These are phyloP conservation scores for Hippocampus barbouri DNA, from an alignment of 2,113 vertebrate genomes.

Conservation along the genomic window DNA sequence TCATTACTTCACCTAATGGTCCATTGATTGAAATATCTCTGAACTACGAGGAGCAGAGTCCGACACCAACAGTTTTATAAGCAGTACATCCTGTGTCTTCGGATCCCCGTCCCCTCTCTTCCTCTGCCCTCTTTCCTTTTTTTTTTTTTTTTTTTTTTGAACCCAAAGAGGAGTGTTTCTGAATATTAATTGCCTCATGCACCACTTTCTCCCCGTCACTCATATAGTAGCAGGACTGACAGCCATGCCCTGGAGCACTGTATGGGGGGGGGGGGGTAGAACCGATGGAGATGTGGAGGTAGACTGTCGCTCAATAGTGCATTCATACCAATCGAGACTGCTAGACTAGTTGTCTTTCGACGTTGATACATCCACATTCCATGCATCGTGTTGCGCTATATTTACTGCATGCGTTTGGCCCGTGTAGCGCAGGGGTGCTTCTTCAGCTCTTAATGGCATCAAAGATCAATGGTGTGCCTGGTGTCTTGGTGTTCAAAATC, in stretches of 20 bases:
- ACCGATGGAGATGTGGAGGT: conserved; percentile 39
- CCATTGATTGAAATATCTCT: conserved; percentile 35
- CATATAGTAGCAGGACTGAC: conserved; percentile 51
- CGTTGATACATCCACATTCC: not conserved
- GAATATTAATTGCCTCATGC: conserved; percentile 63
- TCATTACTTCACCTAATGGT: conserved; percentile 28
- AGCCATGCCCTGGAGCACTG: conserved; percentile 53
- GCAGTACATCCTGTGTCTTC: conserved; percentile 9
- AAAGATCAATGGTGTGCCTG: conserved; percentile 55
- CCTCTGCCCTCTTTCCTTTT: conserved; percentile 24
- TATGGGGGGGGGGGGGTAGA: conserved; percentile 18
- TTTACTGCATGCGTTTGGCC: conserved; percentile 15
- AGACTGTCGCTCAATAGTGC: conserved; percentile 28
- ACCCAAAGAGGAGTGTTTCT: conserved; percentile 57
- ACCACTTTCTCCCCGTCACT: conserved; percentile 51
- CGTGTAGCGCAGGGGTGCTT: conserved; percentile 28
- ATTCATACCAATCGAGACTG: conserved; percentile 15
- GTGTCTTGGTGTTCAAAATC: conserved; percentile 50
- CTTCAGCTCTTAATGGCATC: conserved; percentile 31
- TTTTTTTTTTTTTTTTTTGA: conserved; percentile 1
- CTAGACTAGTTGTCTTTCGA: conserved; percentile 5
- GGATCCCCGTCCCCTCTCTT: conserved; percentile 18
- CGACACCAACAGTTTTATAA: conserved; percentile 22
- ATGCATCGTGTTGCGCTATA: conserved; percentile 7
- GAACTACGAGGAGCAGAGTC: conserved; percentile 24